phyloP scores from a whole-genome alignment of 2,888 invertebrate species.

The Anagyrus pseudococci region DNA sequence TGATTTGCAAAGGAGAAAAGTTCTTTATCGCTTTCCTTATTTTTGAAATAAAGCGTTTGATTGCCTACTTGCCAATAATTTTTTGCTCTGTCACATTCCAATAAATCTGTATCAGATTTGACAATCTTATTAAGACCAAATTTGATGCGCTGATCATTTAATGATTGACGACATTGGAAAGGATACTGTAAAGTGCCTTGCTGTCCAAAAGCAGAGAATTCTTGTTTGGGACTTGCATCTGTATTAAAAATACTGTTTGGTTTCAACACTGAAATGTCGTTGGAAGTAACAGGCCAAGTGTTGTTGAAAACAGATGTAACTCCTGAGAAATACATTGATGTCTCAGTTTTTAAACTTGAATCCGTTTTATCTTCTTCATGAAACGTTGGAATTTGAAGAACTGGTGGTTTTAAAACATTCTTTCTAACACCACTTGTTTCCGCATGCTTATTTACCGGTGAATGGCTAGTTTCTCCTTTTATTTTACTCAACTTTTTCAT shows the following conservation, averaged over 20 bases:
- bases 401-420: constrained; percentile 37
- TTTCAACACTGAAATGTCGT: constrained; percentile 10
- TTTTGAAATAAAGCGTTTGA: constrained; percentile 21
- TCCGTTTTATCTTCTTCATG: constrained; percentile 26
- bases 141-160: constrained; percentile 31
- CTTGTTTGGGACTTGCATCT: constrained; percentile 11
- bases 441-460: too few relatives aligned
- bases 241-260: constrained; percentile 16
- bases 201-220: constrained; percentile 26
- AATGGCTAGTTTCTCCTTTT: too few relatives aligned
- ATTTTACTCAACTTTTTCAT: too few relatives aligned
- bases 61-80: constrained; percentile 34
- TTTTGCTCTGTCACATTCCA: background rate
- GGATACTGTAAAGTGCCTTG: constrained; percentile 29
- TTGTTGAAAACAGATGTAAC: constrained; percentile 11
- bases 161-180: constrained; percentile 35
- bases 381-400: constrained; percentile 34
- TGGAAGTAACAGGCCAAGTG: constrained; percentile 25
- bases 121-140: constrained; percentile 27
- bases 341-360: too few relatives aligned
- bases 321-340: constrained; percentile 6
- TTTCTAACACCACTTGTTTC: too few relatives aligned
- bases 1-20: constrained; percentile 2
- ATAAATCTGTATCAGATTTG: constrained; percentile 8
- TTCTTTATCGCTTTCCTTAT: constrained; percentile 14